These are phyloP conservation scores for Cynodonichthys magdalenae DNA, from an alignment of 2,797 vertebrate genomes.

Conservation along the genomic window DNA sequence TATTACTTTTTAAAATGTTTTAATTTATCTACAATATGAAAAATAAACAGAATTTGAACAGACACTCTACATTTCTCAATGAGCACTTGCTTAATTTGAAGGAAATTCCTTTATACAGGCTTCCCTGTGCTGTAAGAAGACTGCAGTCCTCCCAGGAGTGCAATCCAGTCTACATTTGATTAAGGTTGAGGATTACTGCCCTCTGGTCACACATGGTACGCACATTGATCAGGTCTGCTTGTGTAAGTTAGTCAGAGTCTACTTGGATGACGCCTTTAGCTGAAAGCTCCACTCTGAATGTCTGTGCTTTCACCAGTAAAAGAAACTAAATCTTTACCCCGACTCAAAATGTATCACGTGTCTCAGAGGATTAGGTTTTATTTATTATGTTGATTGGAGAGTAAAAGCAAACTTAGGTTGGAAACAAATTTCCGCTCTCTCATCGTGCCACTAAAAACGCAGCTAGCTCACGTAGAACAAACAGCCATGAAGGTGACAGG, in stretches of 20 bases:
- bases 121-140: not conserved
- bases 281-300: not conserved
- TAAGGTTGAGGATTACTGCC: not conserved
- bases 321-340: not conserved
- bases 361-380: not conserved
- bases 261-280: not conserved
- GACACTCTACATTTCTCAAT: not conserved
- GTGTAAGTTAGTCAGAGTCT: not conserved
- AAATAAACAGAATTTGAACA: not conserved
- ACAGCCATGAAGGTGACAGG: not conserved
- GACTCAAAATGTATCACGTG: not conserved
- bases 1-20: no score
- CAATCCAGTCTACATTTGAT: slow-evolving; percentile 1
- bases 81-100: not conserved
- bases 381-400: no score
- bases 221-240: not conserved
- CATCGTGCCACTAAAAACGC: not conserved
- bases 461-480: not conserved
- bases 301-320: not conserved
- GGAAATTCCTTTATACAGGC: not conserved
- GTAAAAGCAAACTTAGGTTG: no score
- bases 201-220: not conserved
- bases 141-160: not conserved
- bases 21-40: no score
- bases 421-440: no score